phyloP scores from a whole-genome alignment of 2,797 vertebrate species.

The Sebastes oblongus region DNA sequence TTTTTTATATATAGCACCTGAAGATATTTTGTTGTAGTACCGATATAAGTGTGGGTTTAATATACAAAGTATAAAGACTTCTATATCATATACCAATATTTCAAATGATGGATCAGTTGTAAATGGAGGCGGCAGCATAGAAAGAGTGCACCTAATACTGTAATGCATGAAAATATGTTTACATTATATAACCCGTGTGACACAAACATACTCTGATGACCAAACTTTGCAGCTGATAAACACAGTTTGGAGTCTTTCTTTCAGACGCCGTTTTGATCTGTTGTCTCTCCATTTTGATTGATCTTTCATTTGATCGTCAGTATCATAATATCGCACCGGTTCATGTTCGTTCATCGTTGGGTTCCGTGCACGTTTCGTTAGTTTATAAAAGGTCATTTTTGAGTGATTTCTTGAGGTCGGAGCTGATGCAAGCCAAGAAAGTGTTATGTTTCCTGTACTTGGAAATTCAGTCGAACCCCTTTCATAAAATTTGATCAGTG shows the following conservation, averaged over 20 bases:
- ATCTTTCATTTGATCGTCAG: slow-evolving; percentile 60
- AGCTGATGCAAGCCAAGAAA: slow-evolving; percentile 6
- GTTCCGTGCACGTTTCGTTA: slow-evolving; percentile 26
- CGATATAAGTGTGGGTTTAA: slow-evolving; percentile 75
- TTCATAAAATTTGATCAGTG: not conserved
- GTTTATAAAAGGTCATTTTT: slow-evolving; percentile 24
- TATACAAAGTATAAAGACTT: slow-evolving; percentile 66
- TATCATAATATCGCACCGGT: slow-evolving; percentile 26
- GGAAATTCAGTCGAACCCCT: slow-evolving; percentile 2
- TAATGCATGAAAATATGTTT: slow-evolving; percentile 71
- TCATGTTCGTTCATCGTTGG: slow-evolving; percentile 14
- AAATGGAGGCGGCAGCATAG: slow-evolving; percentile 55
- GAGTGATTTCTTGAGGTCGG: slow-evolving; percentile 15
- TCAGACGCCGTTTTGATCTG: slow-evolving; percentile 30
- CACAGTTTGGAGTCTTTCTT: slow-evolving; percentile 26
- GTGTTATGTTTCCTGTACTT: slow-evolving; percentile 8
- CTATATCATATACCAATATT: slow-evolving; percentile 51
- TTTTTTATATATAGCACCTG: slow-evolving; percentile 80
- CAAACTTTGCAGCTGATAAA: slow-evolving; percentile 40
- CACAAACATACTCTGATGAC: slow-evolving; percentile 41
- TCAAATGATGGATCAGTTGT: slow-evolving; percentile 59
- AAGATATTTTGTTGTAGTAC: slow-evolving; percentile 83
- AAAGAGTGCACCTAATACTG: slow-evolving; percentile 65
- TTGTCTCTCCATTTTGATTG: slow-evolving; percentile 50
- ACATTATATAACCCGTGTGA: slow-evolving; percentile 57